A percentile compares a stretch with the other conserved stretches of the same genome.
Conservation (phyloP, 2,797 vertebrate species). For the Etheostoma nigrum region DNA sequence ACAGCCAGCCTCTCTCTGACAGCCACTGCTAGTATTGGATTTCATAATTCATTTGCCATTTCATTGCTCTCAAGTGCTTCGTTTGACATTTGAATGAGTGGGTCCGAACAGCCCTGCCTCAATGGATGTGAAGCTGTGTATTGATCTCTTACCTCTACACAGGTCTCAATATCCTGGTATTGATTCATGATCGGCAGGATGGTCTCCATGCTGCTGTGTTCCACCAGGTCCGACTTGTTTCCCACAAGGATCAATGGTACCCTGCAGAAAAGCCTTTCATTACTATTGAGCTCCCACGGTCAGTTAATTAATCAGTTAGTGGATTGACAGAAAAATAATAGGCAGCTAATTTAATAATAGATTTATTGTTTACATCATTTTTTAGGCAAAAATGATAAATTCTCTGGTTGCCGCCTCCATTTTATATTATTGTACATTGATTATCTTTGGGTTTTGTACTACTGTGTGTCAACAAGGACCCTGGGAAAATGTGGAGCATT, state of each 20-base stretch:
- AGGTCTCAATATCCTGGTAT: slow-evolving; percentile 98
- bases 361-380: background rate
- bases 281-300: background rate
- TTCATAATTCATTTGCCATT: slow-evolving; percentile 32
- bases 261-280: slow-evolving; percentile 75
- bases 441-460: background rate
- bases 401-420: background rate
- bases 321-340: background rate
- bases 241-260: slow-evolving; percentile 97
- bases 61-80: slow-evolving; percentile 10
- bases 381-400: background rate
- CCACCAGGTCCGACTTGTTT: slow-evolving; percentile 98
- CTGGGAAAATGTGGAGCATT: too few species aligned
- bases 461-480: background rate
- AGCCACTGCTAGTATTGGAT: slow-evolving; percentile 9
- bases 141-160: slow-evolving; percentile 91
- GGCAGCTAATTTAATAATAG: background rate
- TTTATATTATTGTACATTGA: background rate
- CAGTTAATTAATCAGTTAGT: background rate
- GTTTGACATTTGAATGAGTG: background rate
- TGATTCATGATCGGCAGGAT: slow-evolving; percentile 99
- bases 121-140: background rate
- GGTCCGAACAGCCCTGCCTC: slow-evolving; percentile 1
- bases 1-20: background rate
- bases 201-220: slow-evolving; percentile 99